These are phyloP conservation scores for Trisateles emortualis DNA, from an alignment of 2,888 invertebrate genomes.

Conservation along the genomic window DNA sequence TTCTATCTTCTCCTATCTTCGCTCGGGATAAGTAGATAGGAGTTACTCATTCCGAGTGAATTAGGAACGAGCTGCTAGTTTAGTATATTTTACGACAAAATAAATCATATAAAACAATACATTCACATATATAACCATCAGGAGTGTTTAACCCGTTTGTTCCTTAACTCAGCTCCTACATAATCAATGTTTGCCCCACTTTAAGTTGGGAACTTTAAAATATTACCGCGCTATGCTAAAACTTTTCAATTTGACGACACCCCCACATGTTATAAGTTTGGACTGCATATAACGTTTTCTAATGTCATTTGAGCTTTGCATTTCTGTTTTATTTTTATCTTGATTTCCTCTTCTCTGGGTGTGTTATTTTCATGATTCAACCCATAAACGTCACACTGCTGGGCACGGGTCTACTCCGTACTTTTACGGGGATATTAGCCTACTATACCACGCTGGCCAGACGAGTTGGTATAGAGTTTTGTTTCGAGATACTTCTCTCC, in stretches of 20 bases:
- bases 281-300: constrained; percentile 18
- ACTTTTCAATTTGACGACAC: constrained; percentile 35
- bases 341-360: not conserved
- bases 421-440: no score
- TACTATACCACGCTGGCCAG: no score
- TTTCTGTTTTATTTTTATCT: constrained; percentile 13
- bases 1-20: no score
- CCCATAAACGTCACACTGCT: no score
- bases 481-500: no score
- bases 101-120: not conserved
- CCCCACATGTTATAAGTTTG: constrained; percentile 23
- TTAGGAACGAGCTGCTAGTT: no score
- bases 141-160: not conserved
- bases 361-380: constrained; percentile 1
- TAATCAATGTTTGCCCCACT: constrained; percentile 43
- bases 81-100: no score
- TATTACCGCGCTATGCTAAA: constrained; percentile 36
- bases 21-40: no score
- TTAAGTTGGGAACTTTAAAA: constrained; percentile 33
- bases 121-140: not conserved
- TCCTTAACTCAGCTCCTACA: constrained; percentile 19
- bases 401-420: no score
- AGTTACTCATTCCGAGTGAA: no score
- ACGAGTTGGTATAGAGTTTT: no score
- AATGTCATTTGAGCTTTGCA: constrained; percentile 4